phyloP scores from a whole-genome alignment of 2,888 invertebrate genomes.

The Melieria omissa region DNA sequence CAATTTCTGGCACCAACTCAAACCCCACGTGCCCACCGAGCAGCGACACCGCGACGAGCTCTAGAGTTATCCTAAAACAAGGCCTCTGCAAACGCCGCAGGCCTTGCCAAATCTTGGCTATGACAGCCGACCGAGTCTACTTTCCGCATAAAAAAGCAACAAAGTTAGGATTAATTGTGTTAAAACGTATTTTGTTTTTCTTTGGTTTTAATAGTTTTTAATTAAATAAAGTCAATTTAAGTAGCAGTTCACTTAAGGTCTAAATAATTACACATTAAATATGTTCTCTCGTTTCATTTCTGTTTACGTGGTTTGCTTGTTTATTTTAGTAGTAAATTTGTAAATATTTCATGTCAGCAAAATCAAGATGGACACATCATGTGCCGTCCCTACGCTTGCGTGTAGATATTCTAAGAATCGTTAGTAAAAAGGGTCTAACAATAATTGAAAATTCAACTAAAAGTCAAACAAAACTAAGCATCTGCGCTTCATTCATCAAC shows the following conservation, averaged over 20 bases:
- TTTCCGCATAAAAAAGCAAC: not conserved
- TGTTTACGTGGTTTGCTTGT: not conserved
- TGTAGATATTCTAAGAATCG: constrained; percentile 49
- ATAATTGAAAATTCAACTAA: constrained; percentile 56
- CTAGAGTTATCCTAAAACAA: too few relatives aligned
- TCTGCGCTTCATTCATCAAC: not conserved
- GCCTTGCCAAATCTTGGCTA: too few relatives aligned
- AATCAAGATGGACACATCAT: not conserved
- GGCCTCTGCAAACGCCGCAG: too few relatives aligned
- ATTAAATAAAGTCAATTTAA: constrained; percentile 27
- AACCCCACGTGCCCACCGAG: constrained; percentile 64
- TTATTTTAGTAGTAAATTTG: constrained; percentile 2
- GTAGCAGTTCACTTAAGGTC: constrained; percentile 25
- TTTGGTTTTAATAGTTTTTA: constrained; percentile 10
- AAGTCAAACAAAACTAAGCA: constrained; percentile 52
- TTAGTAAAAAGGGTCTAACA: constrained; percentile 58
- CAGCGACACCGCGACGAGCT: constrained; percentile 29
- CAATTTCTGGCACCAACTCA: constrained; percentile 73
- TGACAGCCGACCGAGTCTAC: too few relatives aligned
- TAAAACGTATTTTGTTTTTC: not conserved
- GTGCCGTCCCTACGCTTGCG: constrained; percentile 28
- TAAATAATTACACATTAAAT: constrained; percentile 24
- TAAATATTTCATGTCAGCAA: constrained; percentile 10
- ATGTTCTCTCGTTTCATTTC: too few relatives aligned
- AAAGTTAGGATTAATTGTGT: not conserved